These are phyloP conservation scores for Macrosiphum euphorbiae DNA, from an alignment of 2,888 invertebrate genomes.

Conservation along the genomic window DNA sequence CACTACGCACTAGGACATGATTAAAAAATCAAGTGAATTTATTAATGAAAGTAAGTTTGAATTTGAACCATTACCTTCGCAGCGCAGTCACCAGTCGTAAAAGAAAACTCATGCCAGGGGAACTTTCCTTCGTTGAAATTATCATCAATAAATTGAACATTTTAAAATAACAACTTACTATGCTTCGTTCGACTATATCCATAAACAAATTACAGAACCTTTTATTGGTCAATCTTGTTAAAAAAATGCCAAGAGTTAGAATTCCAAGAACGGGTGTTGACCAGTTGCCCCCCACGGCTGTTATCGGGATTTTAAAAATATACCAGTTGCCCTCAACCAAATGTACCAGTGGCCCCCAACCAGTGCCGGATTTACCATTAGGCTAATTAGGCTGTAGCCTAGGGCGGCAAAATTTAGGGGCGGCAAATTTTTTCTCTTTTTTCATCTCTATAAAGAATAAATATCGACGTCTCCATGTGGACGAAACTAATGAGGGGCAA, in stretches of 20 bases:
- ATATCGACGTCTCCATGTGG: no score
- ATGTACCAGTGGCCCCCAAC: no score
- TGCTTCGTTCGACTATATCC: neutral
- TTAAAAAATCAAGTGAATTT: neutral
- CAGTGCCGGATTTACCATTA: no score
- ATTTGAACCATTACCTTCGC: neutral
- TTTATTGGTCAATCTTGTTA: neutral
- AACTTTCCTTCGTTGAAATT: neutral
- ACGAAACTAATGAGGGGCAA: no score
- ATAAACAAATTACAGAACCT: neutral
- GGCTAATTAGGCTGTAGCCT: no score
- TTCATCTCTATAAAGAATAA: no score
- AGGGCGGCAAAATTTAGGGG: no score
- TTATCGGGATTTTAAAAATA: no score
- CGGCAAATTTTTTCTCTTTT: no score
- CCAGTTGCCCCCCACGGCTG: no score
- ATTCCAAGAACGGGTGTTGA: no score
- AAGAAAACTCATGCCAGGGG: neutral
- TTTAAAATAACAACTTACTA: neutral
- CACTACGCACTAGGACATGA: neutral
- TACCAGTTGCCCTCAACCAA: no score
- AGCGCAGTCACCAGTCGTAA: neutral
- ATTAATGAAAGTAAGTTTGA: neutral
- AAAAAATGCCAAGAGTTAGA: neutral
- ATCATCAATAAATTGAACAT: neutral